Evolutionary conservation across 2,113 vertebrate species (phyloP), one percentile per base, ranked within the genome.

Genomic region (Equus przewalskii): DNA sequence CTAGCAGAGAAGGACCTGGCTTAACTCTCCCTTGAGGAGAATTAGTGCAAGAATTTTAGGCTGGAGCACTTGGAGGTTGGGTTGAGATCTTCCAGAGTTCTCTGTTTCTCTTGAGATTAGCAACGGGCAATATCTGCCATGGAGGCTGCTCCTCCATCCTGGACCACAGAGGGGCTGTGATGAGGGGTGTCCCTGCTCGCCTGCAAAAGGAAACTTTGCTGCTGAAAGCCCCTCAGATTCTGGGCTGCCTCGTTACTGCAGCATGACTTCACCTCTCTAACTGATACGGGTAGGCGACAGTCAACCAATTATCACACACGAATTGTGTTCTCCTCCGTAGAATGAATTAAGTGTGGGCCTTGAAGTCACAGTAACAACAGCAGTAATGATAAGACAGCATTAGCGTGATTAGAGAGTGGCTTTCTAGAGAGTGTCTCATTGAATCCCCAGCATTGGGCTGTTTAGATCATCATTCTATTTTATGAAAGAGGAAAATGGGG

Each of bases 151-250:
- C 33, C 3, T 76, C 18, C 24, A 7, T n/a, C 22, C 30, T 19
- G 33, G 73, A n/a, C 15, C 14, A 10, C 44, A 1, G 10, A 36
- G 60, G 1, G 67, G 21, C n/a, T 19, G 15, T 16, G 15, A 22
- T 12, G 15, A 6, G 4, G 33, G 13, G 0, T 1, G 3, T 5
- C 49, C 5, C n/a, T 26, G 12, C 7, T 11, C 13, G 1, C 33
- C 24, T 8, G 21, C 10, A 2, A 36, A 21, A 30, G 49, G 46
- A 56, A 14, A 28, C 15, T 0, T 36, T 33, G n/a, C 0, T 30
- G 49, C 24, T 13, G 60, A 10, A 26, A 56, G 7, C 49, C 7
- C 3, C 7, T 54, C 28, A 6, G 24, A 1, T 4, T 9, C 18
- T 10, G 0, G 13, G 49, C 88, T 56, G 79, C 49, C 33, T 24